These are phyloP conservation scores for Hypothenemus hampei DNA, from an alignment of 1,140 invertebrate species.

Conservation along the genomic window DNA sequence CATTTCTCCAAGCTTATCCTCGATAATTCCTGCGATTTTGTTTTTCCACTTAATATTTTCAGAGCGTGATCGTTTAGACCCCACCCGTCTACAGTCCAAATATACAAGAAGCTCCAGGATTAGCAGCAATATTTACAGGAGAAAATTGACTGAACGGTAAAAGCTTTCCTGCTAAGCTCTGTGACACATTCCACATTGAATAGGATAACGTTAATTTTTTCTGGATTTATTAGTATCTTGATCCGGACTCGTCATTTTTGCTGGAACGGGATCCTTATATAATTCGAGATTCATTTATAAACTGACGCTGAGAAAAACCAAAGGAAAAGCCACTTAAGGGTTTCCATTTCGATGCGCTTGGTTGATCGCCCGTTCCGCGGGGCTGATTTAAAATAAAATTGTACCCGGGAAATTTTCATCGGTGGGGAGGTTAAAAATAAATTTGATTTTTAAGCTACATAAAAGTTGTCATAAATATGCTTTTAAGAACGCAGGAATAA, in stretches of 20 bases:
- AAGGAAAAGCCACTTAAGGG: conserved; percentile 39
- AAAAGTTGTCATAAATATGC: conserved; percentile 27
- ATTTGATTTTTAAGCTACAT: conserved; percentile 32
- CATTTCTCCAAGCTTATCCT: no score
- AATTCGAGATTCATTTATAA: conserved; percentile 28
- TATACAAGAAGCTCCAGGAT: conserved; percentile 14
- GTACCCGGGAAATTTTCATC: conserved; percentile 18
- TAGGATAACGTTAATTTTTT: no score
- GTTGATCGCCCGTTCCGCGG: conserved; percentile 28
- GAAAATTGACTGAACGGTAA: conserved; percentile 6
- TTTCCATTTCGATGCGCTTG: conserved; percentile 35
- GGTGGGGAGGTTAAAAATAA: conserved; percentile 28
- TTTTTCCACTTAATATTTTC: conserved; percentile 9
- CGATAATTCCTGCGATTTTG: no score
- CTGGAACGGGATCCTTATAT: no score
- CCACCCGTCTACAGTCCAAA: conserved; percentile 8
- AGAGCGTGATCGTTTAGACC: conserved; percentile 2
- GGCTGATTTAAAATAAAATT: conserved; percentile 23
- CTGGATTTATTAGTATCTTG: no score
- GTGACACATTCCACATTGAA: no score
- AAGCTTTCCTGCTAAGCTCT: no score
- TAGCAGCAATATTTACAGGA: conserved; percentile 12
- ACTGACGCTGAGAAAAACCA: conserved; percentile 30
- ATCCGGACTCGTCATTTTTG: no score
- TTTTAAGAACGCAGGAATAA: conserved; percentile 16